These are phyloP conservation scores for Calephelis perditalis DNA, from an alignment of 2,888 invertebrate genomes.

Conservation along the genomic window DNA sequence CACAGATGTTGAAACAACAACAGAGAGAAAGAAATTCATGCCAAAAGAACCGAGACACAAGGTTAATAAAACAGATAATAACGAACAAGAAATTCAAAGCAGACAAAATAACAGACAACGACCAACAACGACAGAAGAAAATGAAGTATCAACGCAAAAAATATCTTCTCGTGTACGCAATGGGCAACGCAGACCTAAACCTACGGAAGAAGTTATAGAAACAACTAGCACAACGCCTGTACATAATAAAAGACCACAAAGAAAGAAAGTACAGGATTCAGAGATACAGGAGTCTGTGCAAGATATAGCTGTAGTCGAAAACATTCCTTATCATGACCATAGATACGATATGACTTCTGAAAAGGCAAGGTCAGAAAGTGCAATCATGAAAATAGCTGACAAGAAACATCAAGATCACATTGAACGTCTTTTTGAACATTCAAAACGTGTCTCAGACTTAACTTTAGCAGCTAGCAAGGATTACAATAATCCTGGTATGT, in stretches of 20 bases:
- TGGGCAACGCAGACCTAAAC: constrained; percentile 55
- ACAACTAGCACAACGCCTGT: constrained; percentile 44
- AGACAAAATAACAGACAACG: constrained; percentile 52
- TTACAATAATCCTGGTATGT: constrained; percentile 84
- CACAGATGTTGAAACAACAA: constrained; percentile 55
- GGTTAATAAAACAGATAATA: constrained; percentile 46
- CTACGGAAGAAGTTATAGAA: constrained; percentile 59
- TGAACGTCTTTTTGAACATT: constrained; percentile 72
- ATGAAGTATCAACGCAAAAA: constrained; percentile 58
- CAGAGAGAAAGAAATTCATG: constrained; percentile 72
- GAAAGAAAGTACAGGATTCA: constrained; percentile 60
- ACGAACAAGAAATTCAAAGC: constrained; percentile 56
- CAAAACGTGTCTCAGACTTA: constrained; percentile 84
- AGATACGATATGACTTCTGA: constrained; percentile 63
- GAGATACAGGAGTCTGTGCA: constrained; percentile 62
- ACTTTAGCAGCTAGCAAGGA: constrained; percentile 85
- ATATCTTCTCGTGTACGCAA: constrained; percentile 63
- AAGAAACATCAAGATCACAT: constrained; percentile 62
- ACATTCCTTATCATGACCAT: constrained; percentile 41
- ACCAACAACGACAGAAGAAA: constrained; percentile 50
- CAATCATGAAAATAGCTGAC: constrained; percentile 78
- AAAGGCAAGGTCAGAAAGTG: constrained; percentile 67
- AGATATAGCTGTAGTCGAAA: constrained; percentile 55
- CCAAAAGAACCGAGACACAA: constrained; percentile 70
- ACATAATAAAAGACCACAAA: constrained; percentile 52